A percentile compares a stretch with the other conserved stretches of the same genome.
phyloP scores from a whole-genome alignment of 1,140 invertebrate species.

The Ruditapes philippinarum region DNA sequence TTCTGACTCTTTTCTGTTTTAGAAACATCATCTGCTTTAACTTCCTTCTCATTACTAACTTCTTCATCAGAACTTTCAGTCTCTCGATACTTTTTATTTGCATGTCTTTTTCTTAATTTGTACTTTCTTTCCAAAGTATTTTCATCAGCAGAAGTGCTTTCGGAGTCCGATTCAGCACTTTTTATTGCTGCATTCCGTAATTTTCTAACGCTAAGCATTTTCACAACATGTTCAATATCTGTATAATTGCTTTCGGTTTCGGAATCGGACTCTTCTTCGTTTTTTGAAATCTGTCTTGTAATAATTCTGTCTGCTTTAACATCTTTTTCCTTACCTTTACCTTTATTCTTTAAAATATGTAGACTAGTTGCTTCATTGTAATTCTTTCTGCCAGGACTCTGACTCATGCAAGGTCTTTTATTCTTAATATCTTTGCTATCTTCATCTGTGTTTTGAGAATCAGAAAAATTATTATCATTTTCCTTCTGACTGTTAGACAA shows the following conservation, averaged over 20 bases:
- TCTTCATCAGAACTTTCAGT: slow-evolving; percentile 17
- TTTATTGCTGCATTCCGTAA: not conserved
- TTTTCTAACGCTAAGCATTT: not conserved
- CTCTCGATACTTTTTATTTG: not conserved
- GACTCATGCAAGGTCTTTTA: not conserved
- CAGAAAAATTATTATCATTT: slow-evolving; percentile 4
- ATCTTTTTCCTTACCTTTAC: not conserved
- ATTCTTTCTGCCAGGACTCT: not conserved
- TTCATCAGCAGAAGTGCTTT: slow-evolving; percentile 6
- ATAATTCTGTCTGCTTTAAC: not conserved
- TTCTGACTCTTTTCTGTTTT: not conserved
- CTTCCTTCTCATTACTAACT: not conserved
- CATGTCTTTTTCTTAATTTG: not conserved
- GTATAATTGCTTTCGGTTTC: slow-evolving; percentile 56
- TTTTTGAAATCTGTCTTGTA: slow-evolving; percentile 33
- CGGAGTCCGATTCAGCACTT: slow-evolving; percentile 48
- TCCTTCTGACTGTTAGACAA: not conserved
- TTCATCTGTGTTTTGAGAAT: not conserved
- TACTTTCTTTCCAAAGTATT: not conserved
- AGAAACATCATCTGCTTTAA: not conserved
- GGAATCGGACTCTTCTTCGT: slow-evolving; percentile 55
- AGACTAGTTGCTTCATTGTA: not conserved
- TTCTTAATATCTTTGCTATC: too few species aligned
- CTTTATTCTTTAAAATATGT: not conserved
- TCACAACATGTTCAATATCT: slow-evolving; percentile 31